phyloP scores from a whole-genome alignment of 2,888 invertebrate genomes.

The Teleogryllus oceanicus region DNA sequence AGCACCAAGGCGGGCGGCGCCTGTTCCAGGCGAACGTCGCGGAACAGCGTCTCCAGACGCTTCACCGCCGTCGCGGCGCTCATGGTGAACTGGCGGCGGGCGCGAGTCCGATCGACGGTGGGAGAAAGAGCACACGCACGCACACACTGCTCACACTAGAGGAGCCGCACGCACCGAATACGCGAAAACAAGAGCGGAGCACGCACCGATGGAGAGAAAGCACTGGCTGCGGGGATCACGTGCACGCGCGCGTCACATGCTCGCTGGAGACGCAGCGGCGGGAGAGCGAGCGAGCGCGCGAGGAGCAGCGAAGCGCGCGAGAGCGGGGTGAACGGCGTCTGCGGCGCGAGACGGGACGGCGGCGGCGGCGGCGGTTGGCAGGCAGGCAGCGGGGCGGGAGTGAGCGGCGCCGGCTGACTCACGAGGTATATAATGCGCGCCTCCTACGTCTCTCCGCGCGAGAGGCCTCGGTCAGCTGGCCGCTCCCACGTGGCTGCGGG shows the following conservation, averaged over 20 bases:
- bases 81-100: constrained; percentile 21
- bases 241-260: background rate
- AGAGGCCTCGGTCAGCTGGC: constrained; percentile 23
- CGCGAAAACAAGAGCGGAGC: background rate
- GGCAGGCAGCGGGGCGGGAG: constrained; percentile 2
- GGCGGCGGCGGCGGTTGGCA: background rate
- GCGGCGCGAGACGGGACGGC: background rate
- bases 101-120: background rate
- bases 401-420: constrained; percentile 1
- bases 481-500: constrained; percentile 30
- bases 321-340: background rate
- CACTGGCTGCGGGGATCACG: background rate
- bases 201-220: constrained; percentile 22
- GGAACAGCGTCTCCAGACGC: constrained; percentile 69
- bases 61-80: constrained; percentile 59
- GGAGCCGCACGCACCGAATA: background rate
- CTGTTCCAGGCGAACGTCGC: constrained; percentile 59
- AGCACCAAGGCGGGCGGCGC: constrained; percentile 49
- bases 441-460: constrained; percentile 12
- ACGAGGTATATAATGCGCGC: background rate
- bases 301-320: background rate
- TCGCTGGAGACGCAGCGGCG: background rate
- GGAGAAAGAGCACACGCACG: constrained; percentile 9
- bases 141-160: background rate
- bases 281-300: background rate